Conservation (phyloP, 2,113 vertebrate species). For the Nycticryphes semicollaris region DNA sequence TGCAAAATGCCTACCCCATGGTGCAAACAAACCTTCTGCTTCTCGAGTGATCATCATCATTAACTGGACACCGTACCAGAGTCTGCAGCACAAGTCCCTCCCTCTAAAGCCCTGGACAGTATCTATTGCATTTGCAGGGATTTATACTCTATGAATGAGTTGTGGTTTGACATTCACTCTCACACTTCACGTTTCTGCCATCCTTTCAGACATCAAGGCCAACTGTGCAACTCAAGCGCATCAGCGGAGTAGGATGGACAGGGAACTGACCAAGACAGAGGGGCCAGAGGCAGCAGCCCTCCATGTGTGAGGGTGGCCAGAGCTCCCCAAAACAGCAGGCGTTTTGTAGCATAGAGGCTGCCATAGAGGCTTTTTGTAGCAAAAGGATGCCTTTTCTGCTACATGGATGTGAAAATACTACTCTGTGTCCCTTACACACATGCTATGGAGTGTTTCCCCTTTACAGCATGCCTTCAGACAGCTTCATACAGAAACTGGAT, state of each 20-base stretch:
- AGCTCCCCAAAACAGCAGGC: neutral
- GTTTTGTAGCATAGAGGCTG: neutral
- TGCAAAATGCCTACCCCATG: neutral
- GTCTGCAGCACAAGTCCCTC: neutral
- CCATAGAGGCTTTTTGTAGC: too few species aligned
- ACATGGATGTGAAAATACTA: neutral
- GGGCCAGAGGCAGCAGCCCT: neutral
- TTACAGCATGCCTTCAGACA: neutral
- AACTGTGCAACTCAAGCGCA: neutral
- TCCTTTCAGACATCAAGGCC: neutral
- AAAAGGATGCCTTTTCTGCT: neutral
- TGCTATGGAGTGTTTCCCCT: neutral
- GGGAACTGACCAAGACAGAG: neutral
- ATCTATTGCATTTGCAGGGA: neutral
- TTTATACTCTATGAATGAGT: neutral
- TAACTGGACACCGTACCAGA: neutral
- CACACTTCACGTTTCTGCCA: neutral
- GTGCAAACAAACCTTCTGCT: neutral
- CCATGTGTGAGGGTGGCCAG: accelerated
- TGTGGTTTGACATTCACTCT: neutral
- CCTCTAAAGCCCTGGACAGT: neutral
- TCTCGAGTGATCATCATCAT: neutral
- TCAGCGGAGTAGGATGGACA: accelerated
- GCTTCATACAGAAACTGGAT: neutral
- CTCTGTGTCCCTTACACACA: neutral